A percentile compares a stretch with the other conserved stretches of the same genome.
These are phyloP conservation scores for Cephus cinctus DNA, from an alignment of 1,140 invertebrate species.

Conservation along the genomic window DNA sequence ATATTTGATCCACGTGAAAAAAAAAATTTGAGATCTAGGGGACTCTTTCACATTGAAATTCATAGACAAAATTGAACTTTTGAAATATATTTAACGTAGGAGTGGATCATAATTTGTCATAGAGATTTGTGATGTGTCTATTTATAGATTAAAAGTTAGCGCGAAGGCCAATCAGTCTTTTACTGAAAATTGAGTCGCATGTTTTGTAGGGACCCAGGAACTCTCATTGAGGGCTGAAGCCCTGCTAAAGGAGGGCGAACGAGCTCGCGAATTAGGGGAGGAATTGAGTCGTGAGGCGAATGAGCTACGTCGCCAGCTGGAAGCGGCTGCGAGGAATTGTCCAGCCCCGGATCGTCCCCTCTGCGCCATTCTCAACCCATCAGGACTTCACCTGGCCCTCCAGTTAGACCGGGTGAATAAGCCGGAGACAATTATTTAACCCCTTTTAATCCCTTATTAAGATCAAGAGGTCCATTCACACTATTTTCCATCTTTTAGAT, in stretches of 20 bases:
- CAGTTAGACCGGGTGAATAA: constrained; percentile 45
- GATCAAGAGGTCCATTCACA: neutral
- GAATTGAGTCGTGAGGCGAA: constrained; percentile 59
- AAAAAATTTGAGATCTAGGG: no score
- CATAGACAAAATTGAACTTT: no score
- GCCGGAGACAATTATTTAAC: constrained; percentile 26
- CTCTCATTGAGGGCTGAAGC: constrained; percentile 53
- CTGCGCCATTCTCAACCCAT: constrained; percentile 66
- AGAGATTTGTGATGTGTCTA: no score
- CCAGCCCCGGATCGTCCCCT: constrained; percentile 60
- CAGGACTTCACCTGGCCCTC: constrained; percentile 58
- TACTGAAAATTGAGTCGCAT: no score
- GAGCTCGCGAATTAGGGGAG: constrained; percentile 54
- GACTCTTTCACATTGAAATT: no score
- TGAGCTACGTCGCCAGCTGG: constrained; percentile 62
- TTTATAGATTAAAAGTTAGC: no score
- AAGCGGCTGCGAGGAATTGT: constrained; percentile 60
- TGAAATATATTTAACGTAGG: no score
- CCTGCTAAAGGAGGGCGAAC: constrained; percentile 55
- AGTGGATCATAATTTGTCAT: no score
- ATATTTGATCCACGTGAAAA: no score
- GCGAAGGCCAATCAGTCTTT: no score
- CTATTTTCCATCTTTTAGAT: no score
- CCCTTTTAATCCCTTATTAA: constrained; percentile 26
- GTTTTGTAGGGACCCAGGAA: constrained; percentile 51